A percentile compares a stretch with the other conserved stretches of the same genome.
Evolutionary conservation across 2,797 vertebrate species (phyloP).

Genomic region (Coilia nasus): DNA sequence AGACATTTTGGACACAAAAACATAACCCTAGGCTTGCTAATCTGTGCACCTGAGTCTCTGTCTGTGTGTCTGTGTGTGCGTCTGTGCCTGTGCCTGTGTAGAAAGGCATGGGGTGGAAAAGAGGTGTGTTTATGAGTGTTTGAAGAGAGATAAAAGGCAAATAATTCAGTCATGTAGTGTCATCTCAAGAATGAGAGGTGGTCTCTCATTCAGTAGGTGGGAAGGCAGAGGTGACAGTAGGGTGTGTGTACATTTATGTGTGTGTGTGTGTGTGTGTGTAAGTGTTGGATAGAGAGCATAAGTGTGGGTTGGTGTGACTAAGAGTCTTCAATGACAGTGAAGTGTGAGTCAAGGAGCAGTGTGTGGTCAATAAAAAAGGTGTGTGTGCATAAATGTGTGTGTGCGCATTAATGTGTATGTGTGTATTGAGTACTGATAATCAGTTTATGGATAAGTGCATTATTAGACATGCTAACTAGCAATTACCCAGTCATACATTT

Average conservation of each 20-base stretch:
- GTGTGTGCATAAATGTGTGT: too few relatives aligned
- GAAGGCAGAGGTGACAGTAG: not conserved
- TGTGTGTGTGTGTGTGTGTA: not conserved
- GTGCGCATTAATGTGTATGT: too few relatives aligned
- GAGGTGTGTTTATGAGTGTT: not conserved
- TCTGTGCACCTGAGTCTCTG: not conserved
- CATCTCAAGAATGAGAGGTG: conserved; percentile 28
- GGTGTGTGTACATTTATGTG: not conserved
- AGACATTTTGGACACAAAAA: not conserved
- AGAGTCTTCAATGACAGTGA: too few relatives aligned
- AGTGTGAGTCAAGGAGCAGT: too few relatives aligned
- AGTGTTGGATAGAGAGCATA: not conserved
- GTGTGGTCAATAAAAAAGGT: too few relatives aligned
- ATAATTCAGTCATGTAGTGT: too few relatives aligned
- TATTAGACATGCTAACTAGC: too few relatives aligned
- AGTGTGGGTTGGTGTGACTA: too few relatives aligned
- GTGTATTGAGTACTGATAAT: too few relatives aligned
- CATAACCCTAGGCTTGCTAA: not conserved
- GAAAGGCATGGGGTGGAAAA: not conserved
- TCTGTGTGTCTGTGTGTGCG: not conserved
- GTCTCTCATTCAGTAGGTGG: not conserved
- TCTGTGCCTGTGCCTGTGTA: not conserved
- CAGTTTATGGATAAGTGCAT: too few relatives aligned
- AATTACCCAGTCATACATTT: too few relatives aligned
- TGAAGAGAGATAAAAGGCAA: not conserved